Evolutionary conservation across 2,113 vertebrate species (phyloP).

Genomic region (Corythornis vintsioides): DNA sequence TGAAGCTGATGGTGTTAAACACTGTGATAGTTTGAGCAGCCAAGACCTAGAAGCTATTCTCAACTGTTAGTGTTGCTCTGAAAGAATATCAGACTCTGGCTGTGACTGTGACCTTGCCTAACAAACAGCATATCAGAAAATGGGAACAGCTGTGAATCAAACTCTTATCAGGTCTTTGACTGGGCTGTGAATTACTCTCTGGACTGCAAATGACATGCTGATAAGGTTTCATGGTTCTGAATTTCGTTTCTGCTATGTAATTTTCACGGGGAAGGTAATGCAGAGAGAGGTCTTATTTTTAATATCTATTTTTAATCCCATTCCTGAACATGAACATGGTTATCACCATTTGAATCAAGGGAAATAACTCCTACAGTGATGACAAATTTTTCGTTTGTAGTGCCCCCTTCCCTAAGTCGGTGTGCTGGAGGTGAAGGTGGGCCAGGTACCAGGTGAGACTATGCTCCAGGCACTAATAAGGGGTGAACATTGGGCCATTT

Average conservation of each 20-base stretch:
- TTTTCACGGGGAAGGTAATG: not conserved
- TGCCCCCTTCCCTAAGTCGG: not conserved
- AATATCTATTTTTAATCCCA: constrained; percentile 20
- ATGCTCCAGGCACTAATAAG: not conserved
- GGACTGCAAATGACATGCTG: not conserved
- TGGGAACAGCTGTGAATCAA: not conserved
- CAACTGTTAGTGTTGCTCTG: not conserved
- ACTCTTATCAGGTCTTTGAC: not conserved
- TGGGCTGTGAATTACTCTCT: not conserved
- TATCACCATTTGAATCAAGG: not conserved
- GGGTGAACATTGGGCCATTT: not conserved
- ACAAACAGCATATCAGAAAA: not conserved
- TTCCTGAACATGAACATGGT: not conserved
- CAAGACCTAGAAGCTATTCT: not conserved
- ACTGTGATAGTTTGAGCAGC: not conserved
- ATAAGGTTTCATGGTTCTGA: not conserved
- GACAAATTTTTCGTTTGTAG: not conserved
- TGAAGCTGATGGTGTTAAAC: not conserved
- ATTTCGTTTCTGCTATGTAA: not conserved
- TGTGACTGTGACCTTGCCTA: not conserved
- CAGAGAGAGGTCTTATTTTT: not conserved
- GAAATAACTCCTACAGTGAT: not conserved
- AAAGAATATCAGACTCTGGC: not conserved
- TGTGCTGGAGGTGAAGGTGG: not conserved
- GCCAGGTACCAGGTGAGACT: not conserved